Conservation (phyloP, 2,113 vertebrate species). For the Aramus guarauna region DNA sequence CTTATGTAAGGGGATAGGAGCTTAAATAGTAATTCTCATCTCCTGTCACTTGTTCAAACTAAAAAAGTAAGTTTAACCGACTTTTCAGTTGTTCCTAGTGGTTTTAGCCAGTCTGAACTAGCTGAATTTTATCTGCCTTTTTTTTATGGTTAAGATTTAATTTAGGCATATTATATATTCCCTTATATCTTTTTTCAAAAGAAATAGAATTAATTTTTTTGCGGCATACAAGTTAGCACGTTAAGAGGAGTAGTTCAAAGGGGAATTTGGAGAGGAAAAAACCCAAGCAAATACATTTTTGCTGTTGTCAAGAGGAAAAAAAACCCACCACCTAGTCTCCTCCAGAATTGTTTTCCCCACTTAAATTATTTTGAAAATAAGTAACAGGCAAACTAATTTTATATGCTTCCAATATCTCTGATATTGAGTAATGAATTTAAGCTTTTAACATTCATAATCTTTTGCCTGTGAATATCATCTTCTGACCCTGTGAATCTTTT, state of each 20-base stretch:
- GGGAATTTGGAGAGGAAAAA: neutral
- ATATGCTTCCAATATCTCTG: neutral
- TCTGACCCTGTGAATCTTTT: neutral
- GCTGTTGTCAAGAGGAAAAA: neutral
- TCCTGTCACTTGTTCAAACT: neutral
- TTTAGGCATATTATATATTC: neutral
- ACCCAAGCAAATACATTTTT: neutral
- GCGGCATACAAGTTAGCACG: neutral
- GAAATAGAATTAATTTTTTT: neutral
- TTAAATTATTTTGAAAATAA: neutral
- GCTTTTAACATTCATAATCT: neutral
- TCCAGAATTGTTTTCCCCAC: neutral
- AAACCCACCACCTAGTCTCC: neutral
- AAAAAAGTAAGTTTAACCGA: neutral
- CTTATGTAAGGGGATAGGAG: neutral
- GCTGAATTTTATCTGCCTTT: neutral
- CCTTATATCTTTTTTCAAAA: neutral
- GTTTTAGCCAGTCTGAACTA: neutral
- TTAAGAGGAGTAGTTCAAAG: neutral
- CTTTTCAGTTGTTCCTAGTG: neutral
- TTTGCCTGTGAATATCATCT: neutral
- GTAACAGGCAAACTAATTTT: neutral
- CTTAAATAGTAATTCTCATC: neutral
- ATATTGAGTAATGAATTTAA: neutral
- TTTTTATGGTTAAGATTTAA: neutral